Conservation (phyloP, 35 echinoderm and acorn worm species). For the Lytechinus variegatus region DNA sequence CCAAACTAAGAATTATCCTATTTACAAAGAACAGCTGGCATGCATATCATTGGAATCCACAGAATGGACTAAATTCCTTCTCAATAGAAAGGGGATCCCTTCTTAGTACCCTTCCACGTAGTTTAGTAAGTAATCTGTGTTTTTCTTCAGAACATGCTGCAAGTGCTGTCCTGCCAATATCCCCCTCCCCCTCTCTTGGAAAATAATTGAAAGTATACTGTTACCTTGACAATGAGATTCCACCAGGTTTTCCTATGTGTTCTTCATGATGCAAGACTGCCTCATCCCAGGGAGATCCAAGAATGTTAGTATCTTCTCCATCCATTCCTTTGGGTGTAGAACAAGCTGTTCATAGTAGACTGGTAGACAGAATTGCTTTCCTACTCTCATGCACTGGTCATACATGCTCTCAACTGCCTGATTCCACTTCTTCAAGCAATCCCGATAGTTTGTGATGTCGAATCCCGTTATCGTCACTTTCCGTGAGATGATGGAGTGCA, state of each 20-base stretch:
- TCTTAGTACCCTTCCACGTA: not conserved
- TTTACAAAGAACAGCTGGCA: too few relatives aligned
- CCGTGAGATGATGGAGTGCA: conserved; percentile 94
- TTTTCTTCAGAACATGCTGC: too few relatives aligned
- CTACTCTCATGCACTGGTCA: conserved; percentile 80
- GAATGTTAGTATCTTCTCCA: conserved; percentile 77
- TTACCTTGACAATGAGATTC: conserved; percentile 95
- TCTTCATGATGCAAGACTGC: conserved; percentile 91
- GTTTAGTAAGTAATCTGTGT: not conserved
- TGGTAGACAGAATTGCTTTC: conserved; percentile 70
- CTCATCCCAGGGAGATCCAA: conserved; percentile 83
- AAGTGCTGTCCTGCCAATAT: too few relatives aligned
- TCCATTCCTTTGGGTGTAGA: conserved; percentile 86
- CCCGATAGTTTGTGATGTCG: conserved; percentile 87
- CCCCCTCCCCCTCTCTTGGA: not conserved
- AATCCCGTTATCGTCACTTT: conserved; percentile 95
- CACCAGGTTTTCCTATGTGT: conserved; percentile 82
- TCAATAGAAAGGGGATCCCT: too few relatives aligned
- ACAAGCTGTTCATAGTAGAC: conserved; percentile 94
- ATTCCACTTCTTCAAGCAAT: conserved; percentile 97
- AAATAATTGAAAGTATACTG: conserved; percentile 29
- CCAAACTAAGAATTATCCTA: too few relatives aligned
- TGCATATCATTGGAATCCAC: too few relatives aligned
- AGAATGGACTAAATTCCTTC: too few relatives aligned
- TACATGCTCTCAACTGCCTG: conserved; percentile 90